Percentiles rank a stretch among this genome's conserved stretches.
phyloP scores from a whole-genome alignment of 2,113 vertebrate genomes.

The Tetrax tetrax region DNA sequence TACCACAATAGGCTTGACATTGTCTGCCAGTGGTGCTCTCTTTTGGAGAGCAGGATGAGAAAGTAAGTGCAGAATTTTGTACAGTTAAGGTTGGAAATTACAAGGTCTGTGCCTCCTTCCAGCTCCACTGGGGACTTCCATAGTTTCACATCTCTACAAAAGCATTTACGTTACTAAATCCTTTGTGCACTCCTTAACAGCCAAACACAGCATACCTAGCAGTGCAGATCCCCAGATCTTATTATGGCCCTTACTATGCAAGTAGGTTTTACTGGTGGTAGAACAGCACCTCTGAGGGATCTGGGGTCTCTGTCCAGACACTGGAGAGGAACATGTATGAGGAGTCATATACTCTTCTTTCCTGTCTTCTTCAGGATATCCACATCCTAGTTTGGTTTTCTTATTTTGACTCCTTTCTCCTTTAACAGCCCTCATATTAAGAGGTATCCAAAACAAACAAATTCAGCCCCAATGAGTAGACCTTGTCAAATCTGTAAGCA shows the following conservation, averaged over 20 bases:
- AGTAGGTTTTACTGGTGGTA: background rate
- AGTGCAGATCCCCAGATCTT: background rate
- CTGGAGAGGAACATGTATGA: background rate
- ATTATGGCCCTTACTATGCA: background rate
- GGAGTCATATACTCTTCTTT: background rate
- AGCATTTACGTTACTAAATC: background rate
- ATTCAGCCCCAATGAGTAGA: background rate
- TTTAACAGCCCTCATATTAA: background rate
- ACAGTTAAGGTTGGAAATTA: background rate
- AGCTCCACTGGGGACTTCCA: background rate
- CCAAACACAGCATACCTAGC: background rate
- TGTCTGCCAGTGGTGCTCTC: background rate
- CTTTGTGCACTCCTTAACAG: background rate
- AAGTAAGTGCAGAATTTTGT: background rate
- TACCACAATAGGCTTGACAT: background rate
- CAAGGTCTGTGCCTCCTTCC: background rate
- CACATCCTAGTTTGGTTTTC: background rate
- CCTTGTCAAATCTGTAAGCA: background rate
- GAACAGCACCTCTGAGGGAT: background rate
- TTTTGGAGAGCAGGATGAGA: background rate
- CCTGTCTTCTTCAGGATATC: background rate
- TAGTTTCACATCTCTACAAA: background rate
- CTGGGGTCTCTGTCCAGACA: background rate
- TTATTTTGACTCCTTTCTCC: background rate
- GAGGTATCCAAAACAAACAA: background rate